Conservation (phyloP, 92 coral and sea anemone species). For the Micromussa lordhowensis region DNA sequence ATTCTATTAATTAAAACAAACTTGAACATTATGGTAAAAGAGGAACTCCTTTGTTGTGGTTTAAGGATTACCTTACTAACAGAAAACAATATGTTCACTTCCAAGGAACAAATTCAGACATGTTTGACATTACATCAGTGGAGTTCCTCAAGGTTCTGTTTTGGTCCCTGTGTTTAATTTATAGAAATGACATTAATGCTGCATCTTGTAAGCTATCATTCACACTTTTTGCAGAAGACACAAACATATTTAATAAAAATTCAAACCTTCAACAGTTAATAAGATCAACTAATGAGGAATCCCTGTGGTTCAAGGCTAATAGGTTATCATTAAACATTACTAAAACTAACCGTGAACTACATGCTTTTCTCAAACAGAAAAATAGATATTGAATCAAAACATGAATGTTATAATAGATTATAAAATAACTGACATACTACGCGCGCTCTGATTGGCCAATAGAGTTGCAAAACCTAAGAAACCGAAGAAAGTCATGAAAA, state of each 20-base stretch:
- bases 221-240: not conserved
- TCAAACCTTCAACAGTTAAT: not conserved
- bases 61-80: too few relatives aligned
- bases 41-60: too few relatives aligned
- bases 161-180: too few relatives aligned
- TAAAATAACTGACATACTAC: not conserved
- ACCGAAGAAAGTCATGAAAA: too few relatives aligned
- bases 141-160: not conserved
- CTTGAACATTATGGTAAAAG: too few relatives aligned
- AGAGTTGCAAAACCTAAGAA: too few relatives aligned
- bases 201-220: not conserved
- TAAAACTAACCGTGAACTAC: slow-evolving; percentile 8
- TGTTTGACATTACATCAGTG: not conserved
- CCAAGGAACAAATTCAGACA: not conserved
- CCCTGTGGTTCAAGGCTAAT: not conserved
- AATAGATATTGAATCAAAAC: not conserved
- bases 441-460: too few relatives aligned
- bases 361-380: slow-evolving; percentile 5
- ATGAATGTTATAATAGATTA: not conserved
- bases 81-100: not conserved
- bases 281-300: not conserved
- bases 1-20: too few relatives aligned
- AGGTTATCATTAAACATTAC: not conserved
- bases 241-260: not conserved
- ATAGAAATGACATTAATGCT: not conserved